These are phyloP conservation scores for Rhabdomys dilectus DNA, from an alignment of 2,113 vertebrate species.

Conservation along the genomic window DNA sequence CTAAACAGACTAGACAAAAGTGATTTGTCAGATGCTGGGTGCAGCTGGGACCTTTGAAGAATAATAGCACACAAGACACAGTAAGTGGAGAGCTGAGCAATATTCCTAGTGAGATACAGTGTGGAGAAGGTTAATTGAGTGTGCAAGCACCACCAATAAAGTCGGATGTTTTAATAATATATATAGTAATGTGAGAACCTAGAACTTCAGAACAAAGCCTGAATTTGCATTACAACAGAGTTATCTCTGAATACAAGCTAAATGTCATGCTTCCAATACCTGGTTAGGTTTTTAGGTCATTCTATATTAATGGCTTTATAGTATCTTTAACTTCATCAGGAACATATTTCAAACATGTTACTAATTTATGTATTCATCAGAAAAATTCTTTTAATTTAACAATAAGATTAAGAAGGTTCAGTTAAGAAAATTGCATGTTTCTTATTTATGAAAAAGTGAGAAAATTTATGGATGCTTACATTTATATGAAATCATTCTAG, in stretches of 20 bases:
- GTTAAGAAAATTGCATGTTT: background rate
- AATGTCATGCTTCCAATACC: background rate
- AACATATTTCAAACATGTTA: background rate
- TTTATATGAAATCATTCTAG: background rate
- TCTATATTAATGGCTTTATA: background rate
- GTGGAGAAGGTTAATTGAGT: background rate
- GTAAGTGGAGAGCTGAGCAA: background rate
- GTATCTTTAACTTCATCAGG: background rate
- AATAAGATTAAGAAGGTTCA: background rate
- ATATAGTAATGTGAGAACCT: background rate
- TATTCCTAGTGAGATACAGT: background rate
- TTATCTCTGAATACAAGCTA: background rate
- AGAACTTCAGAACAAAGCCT: background rate
- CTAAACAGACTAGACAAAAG: conserved; percentile 18
- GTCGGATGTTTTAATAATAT: background rate
- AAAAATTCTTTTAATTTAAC: background rate
- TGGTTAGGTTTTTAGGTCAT: background rate
- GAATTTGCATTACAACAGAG: background rate
- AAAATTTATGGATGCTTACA: background rate
- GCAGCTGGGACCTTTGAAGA: conserved; percentile 42
- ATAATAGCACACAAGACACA: conserved; percentile 17
- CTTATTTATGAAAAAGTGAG: background rate
- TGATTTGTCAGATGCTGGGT: conserved; percentile 58
- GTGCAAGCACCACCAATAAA: background rate
- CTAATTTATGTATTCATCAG: background rate